Conservation (phyloP, 2,113 vertebrate genomes). For the Hypanus sabinus region DNA sequence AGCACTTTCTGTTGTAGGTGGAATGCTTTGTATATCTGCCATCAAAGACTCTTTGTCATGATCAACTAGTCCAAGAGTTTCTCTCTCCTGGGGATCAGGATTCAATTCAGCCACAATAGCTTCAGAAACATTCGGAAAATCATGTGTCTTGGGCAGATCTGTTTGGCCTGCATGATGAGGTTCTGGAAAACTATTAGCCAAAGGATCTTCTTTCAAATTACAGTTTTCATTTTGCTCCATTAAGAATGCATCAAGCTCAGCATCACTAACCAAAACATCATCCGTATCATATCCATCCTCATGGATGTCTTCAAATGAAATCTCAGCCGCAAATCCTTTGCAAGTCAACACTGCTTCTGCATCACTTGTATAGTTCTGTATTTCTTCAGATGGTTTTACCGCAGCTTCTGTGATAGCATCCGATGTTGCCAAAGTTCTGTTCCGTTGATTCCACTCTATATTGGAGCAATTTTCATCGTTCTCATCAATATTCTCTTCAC, state of each 20-base stretch:
- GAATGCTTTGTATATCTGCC: neutral
- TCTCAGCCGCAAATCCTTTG: conserved; percentile 47
- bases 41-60: neutral
- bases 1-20: neutral
- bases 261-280: conserved; percentile 69
- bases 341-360: neutral
- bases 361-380: neutral
- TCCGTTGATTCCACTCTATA: neutral
- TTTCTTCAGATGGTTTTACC: conserved; percentile 15
- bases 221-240: conserved; percentile 57
- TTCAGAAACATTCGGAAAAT: conserved; percentile 35
- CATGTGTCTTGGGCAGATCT: neutral
- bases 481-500: neutral
- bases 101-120: conserved; percentile 44
- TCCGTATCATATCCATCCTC: conserved; percentile 62
- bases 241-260: conserved; percentile 85
- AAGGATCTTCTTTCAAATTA: conserved; percentile 35
- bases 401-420: neutral
- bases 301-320: conserved; percentile 56
- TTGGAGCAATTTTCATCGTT: neutral
- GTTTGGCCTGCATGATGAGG: conserved; percentile 42
- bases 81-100: conserved; percentile 20
- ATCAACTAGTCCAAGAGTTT: conserved; percentile 20
- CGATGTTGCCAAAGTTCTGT: neutral
- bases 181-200: conserved; percentile 44